Percentiles rank a stretch among this genome's conserved stretches.
These are phyloP conservation scores for Cyclargus thomasi DNA, from an alignment of 1,140 invertebrate species.

Conservation along the genomic window DNA sequence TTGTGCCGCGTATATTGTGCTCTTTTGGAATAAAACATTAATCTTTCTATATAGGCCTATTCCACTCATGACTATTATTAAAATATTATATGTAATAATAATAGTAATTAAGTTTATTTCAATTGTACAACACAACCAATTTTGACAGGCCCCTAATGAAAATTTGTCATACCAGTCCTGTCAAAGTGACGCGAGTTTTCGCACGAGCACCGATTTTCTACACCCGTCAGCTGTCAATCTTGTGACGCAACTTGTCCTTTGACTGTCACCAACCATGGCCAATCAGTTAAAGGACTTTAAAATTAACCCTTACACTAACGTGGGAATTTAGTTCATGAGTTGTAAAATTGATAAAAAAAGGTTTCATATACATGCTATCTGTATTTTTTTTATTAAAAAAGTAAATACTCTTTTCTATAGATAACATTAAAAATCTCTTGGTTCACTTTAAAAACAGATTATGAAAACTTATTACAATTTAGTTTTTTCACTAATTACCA, in stretches of 20 bases:
- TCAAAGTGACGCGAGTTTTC: conserved; percentile 46
- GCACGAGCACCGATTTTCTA: conserved; percentile 58
- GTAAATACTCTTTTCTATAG: no score
- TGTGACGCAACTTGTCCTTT: conserved; percentile 54
- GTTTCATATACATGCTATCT: background rate
- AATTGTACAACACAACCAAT: conserved; percentile 38
- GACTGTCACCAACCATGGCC: conserved; percentile 46
- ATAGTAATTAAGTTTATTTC: background rate
- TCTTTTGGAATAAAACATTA: no score
- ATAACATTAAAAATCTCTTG: no score
- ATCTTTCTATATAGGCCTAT: no score
- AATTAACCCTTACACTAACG: conserved; percentile 59
- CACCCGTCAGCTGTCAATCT: conserved; percentile 63
- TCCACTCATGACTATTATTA: no score
- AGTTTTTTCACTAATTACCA: background rate
- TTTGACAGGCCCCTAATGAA: conserved; percentile 20
- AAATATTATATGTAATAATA: no score
- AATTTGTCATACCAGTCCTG: conserved; percentile 40
- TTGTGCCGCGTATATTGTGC: no score
- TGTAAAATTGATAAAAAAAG: background rate
- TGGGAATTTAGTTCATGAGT: conserved; percentile 42
- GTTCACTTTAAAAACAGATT: no score
- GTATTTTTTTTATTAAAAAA: no score
- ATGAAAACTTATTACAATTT: background rate
- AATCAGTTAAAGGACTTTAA: conserved; percentile 62